A percentile compares a stretch with the other conserved stretches of the same genome.
Conservation (phyloP, 2,797 vertebrate species). For the Ambastaia sidthimunki region DNA sequence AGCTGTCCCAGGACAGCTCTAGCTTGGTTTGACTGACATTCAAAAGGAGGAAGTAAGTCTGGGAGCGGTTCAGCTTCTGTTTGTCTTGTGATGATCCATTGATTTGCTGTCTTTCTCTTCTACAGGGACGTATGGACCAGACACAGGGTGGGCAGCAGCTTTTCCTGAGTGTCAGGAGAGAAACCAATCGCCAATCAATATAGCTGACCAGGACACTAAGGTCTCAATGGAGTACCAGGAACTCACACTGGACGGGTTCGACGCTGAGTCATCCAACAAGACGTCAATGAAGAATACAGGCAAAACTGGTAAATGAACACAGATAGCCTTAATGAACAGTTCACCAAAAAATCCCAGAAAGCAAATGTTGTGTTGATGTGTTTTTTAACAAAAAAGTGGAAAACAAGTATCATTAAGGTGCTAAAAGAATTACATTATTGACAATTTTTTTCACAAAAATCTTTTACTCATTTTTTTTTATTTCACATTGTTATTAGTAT, state of each 20-base stretch:
- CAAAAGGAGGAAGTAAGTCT: conserved; percentile 8
- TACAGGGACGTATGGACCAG: conserved; percentile 88
- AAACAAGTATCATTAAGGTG: no score
- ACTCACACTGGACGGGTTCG: conserved; percentile 89
- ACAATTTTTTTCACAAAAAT: no score
- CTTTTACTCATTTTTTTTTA: no score
- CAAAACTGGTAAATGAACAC: conserved; percentile 85
- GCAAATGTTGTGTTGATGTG: not conserved
- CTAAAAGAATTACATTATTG: no score
- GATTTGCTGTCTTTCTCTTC: conserved; percentile 49
- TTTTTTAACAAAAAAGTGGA: not conserved
- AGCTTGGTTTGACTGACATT: conserved; percentile 43
- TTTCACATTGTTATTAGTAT: no score
- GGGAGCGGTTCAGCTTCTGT: conserved; percentile 17
- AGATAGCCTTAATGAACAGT: not conserved
- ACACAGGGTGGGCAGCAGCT: conserved; percentile 88
- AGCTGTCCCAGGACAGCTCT: conserved; percentile 13
- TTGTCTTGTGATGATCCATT: conserved; percentile 35
- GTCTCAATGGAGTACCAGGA: conserved; percentile 89
- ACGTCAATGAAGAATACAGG: conserved; percentile 99
- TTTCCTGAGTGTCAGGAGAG: conserved; percentile 86
- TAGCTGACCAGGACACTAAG: conserved; percentile 85
- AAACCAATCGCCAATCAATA: conserved; percentile 94
- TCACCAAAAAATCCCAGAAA: no score
- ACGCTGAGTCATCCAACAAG: conserved; percentile 91